Base-by-base conservation (phyloP, 2,888 invertebrate genomes). In the Helobdella robusta region DNA sequence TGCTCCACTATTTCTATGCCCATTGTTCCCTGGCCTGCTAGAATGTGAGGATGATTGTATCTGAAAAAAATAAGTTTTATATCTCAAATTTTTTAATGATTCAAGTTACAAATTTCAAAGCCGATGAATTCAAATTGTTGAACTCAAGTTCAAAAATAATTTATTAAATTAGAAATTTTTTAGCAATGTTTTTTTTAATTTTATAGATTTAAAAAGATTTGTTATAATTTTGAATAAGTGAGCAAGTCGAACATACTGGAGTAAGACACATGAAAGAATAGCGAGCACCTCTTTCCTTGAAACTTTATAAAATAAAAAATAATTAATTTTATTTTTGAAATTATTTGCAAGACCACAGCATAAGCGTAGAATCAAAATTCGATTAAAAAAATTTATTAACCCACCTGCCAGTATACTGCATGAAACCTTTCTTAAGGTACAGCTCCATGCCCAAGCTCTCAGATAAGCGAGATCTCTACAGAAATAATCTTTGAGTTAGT, bases 1-100 rank as follows among this genome's bases (percentile, higher is more conserved):
- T 94, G 91, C 74, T 93, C 91, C 30, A 91, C 79, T 67, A 94
- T 91, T 81, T 94, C 94, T 73, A 95, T 81, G 0, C 91, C 94
- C 75, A 92, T 84, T 0, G 94, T 94, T 11, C 94, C 94, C 79
- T 93, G 93, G 0, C 94, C 94, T 0, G 93, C 90, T 83, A 94
- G 87, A 69, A 94, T 91, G 77, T 92, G 86, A 0, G 93, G 93
- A 78, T 94, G 91, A 79, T 95, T 94, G 76, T 93, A 94, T 1
- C 90, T 89, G 75, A 35, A 58, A 52, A 35, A n/a, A n/a, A n/a
- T n/a, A n/a, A n/a, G n/a, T n/a, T n/a, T n/a, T n/a, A n/a, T n/a
- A n/a, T n/a, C n/a, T n/a, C n/a, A n/a, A n/a, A n/a, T n/a, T n/a
- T n/a, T n/a, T n/a, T n/a, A n/a, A n/a, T n/a, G n/a, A n/a, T n/a